These are phyloP conservation scores for Acrossocheilus fasciatus DNA, from an alignment of 2,797 vertebrate genomes.

Conservation along the genomic window DNA sequence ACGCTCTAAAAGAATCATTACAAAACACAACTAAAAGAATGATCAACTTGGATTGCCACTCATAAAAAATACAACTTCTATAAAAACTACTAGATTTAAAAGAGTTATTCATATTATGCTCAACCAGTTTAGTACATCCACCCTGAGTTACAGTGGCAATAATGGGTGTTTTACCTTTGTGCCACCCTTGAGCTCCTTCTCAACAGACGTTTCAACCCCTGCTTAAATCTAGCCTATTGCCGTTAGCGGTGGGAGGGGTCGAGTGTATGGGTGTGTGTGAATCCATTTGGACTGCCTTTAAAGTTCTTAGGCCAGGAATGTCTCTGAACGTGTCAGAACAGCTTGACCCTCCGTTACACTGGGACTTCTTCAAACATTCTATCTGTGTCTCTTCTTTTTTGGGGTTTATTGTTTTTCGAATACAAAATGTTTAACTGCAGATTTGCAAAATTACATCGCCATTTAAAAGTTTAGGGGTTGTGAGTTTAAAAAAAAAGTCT, in stretches of 20 bases:
- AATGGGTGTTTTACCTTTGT: not conserved
- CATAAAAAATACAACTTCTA: not conserved
- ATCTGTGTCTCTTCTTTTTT: not conserved
- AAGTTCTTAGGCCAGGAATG: conserved; percentile 32
- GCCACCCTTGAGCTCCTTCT: not conserved
- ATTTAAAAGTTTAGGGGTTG: not conserved
- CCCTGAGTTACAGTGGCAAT: not conserved
- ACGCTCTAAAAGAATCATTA: not conserved
- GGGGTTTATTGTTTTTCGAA: not conserved
- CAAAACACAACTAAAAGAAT: not conserved
- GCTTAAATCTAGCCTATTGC: not conserved
- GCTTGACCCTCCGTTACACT: not conserved
- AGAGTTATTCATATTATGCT: not conserved
- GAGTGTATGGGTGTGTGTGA: not conserved
- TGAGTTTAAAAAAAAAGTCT: not conserved
- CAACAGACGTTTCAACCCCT: not conserved
- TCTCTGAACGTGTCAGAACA: conserved; percentile 41
- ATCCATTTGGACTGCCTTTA: conserved; percentile 14
- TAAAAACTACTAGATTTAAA: not conserved
- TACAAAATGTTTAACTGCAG: not conserved
- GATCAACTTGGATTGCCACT: not conserved
- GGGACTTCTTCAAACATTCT: not conserved
- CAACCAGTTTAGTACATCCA: not conserved
- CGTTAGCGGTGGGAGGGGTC: not conserved
- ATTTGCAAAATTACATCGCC: not conserved